Evolutionary conservation across 2,888 invertebrate species (phyloP), one percentile per base, ranked within the genome.

Genomic region (Lysandra coridon): DNA sequence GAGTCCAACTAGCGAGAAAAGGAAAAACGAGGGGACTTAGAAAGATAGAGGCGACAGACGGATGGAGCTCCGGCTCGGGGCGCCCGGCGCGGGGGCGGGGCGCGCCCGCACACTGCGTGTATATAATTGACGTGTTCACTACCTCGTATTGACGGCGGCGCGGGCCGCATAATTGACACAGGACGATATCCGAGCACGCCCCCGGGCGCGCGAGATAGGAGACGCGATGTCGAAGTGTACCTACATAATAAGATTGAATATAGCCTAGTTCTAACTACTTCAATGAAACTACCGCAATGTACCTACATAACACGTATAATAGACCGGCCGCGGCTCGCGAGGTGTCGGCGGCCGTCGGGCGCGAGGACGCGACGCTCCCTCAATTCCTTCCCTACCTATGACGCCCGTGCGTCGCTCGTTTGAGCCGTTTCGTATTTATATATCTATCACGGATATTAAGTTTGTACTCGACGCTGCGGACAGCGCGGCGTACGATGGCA

Each of bases 121-220:
- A 85, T 84, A 90, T 94, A 93, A 94, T 94, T 94, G 93, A 94
- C 93, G 90, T 88, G 88, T 88, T 88, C 86, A 89, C 92, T 92
- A 92, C 93, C 88, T 90, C 89, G 91, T 94, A 79, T 74, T 60
- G 33, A 33, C 87, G 86, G 86, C 83, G 87, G 83, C 84, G 85
- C 82, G 85, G 80, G 80, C 83, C 85, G 84, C 81, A 86, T 94
- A 94, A 94, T 94, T 94, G 93, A 94, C 93, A 91, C 88, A 88
- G 91, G 89, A 90, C 90, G 90, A 91, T 92, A 92, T 91, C 90
- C 88, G 90, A 86, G 89, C 88, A 90, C 90, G 91, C 88, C 92
- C 91, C 90, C 91, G 85, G 89, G 86, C 88, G 90, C 88, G 88
- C 86, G 90, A 91, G 91, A 90, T 87, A 87, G 86, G 87, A 84